Conservation (phyloP, 2,797 vertebrate species). For the Molossus alvarezi region DNA sequence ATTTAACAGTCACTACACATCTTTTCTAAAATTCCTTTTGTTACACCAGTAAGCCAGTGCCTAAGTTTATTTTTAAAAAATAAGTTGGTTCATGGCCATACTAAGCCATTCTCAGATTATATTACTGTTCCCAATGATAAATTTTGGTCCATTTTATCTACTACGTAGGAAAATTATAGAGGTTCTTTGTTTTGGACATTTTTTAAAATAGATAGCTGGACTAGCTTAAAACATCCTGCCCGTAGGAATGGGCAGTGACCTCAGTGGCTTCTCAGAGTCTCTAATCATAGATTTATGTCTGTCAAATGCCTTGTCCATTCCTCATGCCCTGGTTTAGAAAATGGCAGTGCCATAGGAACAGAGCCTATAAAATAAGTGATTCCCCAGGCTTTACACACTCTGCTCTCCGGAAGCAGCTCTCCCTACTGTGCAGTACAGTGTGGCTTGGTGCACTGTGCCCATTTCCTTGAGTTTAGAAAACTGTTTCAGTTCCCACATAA, state of each 20-base stretch:
- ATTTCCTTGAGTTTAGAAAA: slow-evolving; percentile 37
- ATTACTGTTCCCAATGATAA: background rate
- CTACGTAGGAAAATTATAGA: background rate
- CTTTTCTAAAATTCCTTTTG: slow-evolving; percentile 55
- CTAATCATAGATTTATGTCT: background rate
- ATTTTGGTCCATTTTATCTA: slow-evolving; percentile 15
- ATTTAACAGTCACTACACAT: slow-evolving; percentile 77
- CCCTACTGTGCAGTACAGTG: background rate
- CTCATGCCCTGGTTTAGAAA: slow-evolving; percentile 14
- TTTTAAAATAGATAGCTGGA: background rate
- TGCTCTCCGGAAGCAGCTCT: background rate
- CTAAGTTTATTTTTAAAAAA: slow-evolving; percentile 49
- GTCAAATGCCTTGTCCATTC: background rate
- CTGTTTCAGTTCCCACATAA: background rate
- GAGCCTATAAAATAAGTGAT: slow-evolving; percentile 20
- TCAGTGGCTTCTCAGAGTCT: background rate
- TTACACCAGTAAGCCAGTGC: slow-evolving; percentile 49
- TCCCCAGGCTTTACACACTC: background rate
- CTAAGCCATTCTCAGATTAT: slow-evolving; percentile 5
- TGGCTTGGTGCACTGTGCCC: background rate
- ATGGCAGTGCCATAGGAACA: background rate
- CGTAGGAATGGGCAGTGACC: background rate
- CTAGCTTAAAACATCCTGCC: background rate
- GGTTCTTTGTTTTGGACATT: slow-evolving; percentile 33
- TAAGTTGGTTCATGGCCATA: slow-evolving; percentile 40